These are phyloP conservation scores for Haplochromis burtoni DNA, from an alignment of 2,113 vertebrate genomes.

Conservation along the genomic window DNA sequence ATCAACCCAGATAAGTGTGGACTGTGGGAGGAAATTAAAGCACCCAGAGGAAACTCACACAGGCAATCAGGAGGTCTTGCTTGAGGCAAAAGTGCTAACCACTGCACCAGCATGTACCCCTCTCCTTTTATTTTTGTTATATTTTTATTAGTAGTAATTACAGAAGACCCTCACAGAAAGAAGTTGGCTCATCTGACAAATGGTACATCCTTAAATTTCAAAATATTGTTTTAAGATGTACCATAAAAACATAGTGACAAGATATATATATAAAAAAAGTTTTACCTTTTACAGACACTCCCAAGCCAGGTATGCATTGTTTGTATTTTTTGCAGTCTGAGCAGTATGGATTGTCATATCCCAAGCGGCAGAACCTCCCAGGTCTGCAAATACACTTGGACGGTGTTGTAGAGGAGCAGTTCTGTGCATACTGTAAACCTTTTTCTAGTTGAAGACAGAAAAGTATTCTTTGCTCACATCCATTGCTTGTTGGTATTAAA, in stretches of 20 bases:
- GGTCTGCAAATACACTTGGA: slow-evolving; percentile 51
- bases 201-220: not conserved
- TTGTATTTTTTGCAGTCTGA: not conserved
- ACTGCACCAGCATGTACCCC: not conserved
- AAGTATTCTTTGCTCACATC: not conserved
- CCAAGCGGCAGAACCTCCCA: slow-evolving; percentile 25
- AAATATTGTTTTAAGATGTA: not conserved
- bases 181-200: not conserved
- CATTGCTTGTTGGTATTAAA: not conserved
- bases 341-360: not conserved
- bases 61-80: not conserved
- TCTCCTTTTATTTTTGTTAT: not conserved
- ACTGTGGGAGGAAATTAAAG: not conserved
- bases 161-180: not conserved
- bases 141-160: not conserved
- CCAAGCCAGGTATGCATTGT: slow-evolving; percentile 14
- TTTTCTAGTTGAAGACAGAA: slow-evolving; percentile 18
- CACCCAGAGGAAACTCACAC: not conserved
- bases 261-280: rapidly evolving
- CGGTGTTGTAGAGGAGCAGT: slow-evolving; percentile 23
- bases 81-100: not conserved
- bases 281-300: slow-evolving; percentile 46
- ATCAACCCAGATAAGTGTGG: not conserved
- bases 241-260: not conserved
- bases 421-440: slow-evolving; percentile 3